These are phyloP conservation scores for Etheostoma spectabile DNA, from an alignment of 2,113 vertebrate species.

Conservation along the genomic window DNA sequence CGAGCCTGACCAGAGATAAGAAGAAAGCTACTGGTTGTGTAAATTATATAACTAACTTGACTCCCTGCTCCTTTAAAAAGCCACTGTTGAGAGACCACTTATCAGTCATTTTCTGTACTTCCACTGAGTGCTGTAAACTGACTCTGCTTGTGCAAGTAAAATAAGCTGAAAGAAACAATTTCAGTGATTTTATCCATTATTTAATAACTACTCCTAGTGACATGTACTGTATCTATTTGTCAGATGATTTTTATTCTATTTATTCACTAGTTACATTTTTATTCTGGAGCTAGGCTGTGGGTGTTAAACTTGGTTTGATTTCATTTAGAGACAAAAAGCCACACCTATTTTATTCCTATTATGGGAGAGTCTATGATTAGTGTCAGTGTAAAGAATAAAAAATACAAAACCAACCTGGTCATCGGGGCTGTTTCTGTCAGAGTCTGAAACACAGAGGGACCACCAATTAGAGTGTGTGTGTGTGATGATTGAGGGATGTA, in stretches of 20 bases:
- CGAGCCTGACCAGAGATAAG: too few relatives aligned
- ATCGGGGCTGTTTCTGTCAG: constrained; percentile 91
- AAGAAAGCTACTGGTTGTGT: too few relatives aligned
- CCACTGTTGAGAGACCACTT: too few relatives aligned
- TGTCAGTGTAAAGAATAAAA: background rate
- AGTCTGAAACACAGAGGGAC: constrained; percentile 82
- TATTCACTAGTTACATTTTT: background rate
- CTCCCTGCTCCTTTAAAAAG: too few relatives aligned
- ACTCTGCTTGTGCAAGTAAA: too few relatives aligned
- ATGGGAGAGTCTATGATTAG: background rate
- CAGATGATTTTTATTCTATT: background rate
- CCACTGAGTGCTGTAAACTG: too few relatives aligned
- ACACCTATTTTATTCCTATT: background rate
- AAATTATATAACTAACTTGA: too few relatives aligned
- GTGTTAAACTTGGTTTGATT: background rate
- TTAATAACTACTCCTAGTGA: too few relatives aligned
- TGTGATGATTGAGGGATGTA: background rate
- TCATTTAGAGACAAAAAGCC: background rate
- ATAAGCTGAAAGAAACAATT: too few relatives aligned
- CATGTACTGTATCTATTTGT: too few relatives aligned
- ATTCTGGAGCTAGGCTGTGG: background rate
- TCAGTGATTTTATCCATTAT: too few relatives aligned
- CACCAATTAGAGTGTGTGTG: constrained; percentile 10
- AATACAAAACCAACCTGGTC: constrained; percentile 85
- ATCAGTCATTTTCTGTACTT: too few relatives aligned